Evolutionary conservation across 1,140 invertebrate species (phyloP).

Genomic region (Brachionus sp.): DNA sequence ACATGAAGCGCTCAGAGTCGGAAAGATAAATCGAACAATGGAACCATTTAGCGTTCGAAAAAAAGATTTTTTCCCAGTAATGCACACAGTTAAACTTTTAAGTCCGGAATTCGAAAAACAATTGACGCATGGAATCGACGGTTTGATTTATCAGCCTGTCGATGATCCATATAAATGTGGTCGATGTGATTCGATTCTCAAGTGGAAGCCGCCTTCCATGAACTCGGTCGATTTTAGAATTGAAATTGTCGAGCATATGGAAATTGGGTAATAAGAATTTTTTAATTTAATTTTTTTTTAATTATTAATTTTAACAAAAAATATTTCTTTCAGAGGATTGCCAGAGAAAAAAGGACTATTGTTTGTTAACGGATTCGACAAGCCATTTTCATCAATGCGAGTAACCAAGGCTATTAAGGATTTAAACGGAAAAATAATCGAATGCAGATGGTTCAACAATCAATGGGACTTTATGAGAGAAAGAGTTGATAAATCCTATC

Average conservation of each 20-base stretch:
- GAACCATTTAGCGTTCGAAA: slow-evolving; percentile 74
- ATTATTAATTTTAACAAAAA: not conserved
- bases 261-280: not conserved
- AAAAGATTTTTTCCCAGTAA: slow-evolving; percentile 84
- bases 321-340: slow-evolving; percentile 69
- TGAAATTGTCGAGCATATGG: slow-evolving; percentile 69
- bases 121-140: slow-evolving; percentile 89
- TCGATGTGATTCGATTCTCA: slow-evolving; percentile 76
- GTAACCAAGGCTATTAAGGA: slow-evolving; percentile 71
- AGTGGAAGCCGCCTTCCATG: slow-evolving; percentile 90
- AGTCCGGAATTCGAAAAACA: slow-evolving; percentile 78
- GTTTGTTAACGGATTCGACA: slow-evolving; percentile 70
- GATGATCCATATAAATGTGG: slow-evolving; percentile 78
- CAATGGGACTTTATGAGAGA: slow-evolving; percentile 90
- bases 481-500: slow-evolving; percentile 91
- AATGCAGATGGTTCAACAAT: slow-evolving; percentile 71
- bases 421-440: slow-evolving; percentile 88
- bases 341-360: slow-evolving; percentile 71
- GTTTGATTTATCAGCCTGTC: slow-evolving; percentile 92
- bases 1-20: slow-evolving; percentile 70
- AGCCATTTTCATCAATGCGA: slow-evolving; percentile 72
- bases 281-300: not conserved
- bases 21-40: slow-evolving; percentile 68
- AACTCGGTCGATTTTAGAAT: slow-evolving; percentile 95
- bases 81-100: slow-evolving; percentile 68